Evolutionary conservation across 2,797 vertebrate genomes (phyloP).

Genomic region (Cetoscarus ocellatus): DNA sequence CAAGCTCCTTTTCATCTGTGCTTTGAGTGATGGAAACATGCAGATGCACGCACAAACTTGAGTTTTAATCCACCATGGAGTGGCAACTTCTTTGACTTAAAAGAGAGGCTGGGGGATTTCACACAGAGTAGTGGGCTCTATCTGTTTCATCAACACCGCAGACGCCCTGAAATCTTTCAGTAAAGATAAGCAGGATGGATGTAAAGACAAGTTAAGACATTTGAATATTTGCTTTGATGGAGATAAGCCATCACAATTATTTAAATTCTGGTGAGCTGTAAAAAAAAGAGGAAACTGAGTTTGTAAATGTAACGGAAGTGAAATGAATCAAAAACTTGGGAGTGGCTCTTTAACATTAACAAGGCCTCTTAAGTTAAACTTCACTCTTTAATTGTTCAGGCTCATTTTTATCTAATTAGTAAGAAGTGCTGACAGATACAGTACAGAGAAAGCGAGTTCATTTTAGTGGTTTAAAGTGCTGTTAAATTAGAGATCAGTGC

Average conservation of each 20-base stretch:
- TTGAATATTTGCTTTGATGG: constrained; percentile 55
- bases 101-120: constrained; percentile 61
- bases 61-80: constrained; percentile 68
- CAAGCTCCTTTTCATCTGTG: constrained; percentile 50
- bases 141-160: constrained; percentile 65
- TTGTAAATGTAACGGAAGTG: constrained; percentile 13
- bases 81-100: constrained; percentile 64
- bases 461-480: constrained; percentile 39
- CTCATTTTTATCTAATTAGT: constrained; percentile 7
- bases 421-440: constrained; percentile 13
- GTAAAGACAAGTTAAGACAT: constrained; percentile 45
- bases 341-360: constrained; percentile 10
- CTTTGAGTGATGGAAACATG: constrained; percentile 45
- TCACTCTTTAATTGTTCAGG: constrained; percentile 13
- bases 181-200: constrained; percentile 47
- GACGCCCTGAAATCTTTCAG: constrained; percentile 28
- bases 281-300: constrained; percentile 37
- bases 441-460: constrained; percentile 15
- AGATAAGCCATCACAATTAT: constrained; percentile 30
- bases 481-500: constrained; percentile 69
- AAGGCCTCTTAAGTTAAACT: constrained; percentile 7
- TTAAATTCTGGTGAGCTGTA: constrained; percentile 37
- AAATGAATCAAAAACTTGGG: constrained; percentile 36
- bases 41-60: constrained; percentile 48
- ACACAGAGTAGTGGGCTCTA: constrained; percentile 54